These are phyloP conservation scores for Cephus spinipes DNA, from an alignment of 2,888 invertebrate species.

Conservation along the genomic window DNA sequence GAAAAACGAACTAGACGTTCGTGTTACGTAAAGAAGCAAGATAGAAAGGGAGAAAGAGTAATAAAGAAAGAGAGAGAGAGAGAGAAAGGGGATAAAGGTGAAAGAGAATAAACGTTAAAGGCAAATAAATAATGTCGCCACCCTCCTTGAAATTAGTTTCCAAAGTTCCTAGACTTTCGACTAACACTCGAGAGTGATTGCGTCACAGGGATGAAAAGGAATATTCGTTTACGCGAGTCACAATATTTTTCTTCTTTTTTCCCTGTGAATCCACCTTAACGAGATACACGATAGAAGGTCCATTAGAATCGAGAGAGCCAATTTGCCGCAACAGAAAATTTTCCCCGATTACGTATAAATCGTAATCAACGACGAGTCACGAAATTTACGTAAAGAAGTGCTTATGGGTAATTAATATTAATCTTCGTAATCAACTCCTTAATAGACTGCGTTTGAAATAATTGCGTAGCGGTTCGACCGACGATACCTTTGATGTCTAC, in stretches of 20 bases:
- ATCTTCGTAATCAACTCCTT: slow-evolving; percentile 14
- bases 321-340: not conserved
- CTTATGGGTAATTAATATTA: not conserved
- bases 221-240: no score
- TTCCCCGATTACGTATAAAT: not conserved
- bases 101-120: no score
- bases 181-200: no score
- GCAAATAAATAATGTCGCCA: no score
- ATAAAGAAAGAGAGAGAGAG: not conserved
- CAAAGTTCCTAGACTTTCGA: no score
- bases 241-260: no score
- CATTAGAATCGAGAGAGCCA: no score
- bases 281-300: no score
- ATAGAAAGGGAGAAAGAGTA: not conserved
- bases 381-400: not conserved
- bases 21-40: not conserved
- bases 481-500: slow-evolving; percentile 29
- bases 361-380: not conserved
- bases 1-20: not conserved
- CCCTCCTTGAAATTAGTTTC: no score
- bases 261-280: no score
- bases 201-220: no score
- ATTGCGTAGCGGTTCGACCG: not conserved
- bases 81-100: no score
- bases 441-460: slow-evolving; percentile 12